Conservation (phyloP, 2,113 vertebrate genomes). For the Hippocampus abdominalis region DNA sequence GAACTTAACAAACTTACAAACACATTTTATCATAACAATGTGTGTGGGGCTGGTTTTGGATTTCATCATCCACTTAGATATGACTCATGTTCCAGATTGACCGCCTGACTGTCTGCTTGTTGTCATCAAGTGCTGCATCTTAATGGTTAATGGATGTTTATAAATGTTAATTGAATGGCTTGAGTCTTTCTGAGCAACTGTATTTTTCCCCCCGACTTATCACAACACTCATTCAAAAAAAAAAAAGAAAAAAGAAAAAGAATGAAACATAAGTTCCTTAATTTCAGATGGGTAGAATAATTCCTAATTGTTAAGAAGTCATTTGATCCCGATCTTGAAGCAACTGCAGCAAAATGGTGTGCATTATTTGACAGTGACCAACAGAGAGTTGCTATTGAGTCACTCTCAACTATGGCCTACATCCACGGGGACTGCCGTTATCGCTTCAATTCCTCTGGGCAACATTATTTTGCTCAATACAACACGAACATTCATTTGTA, state of each 20-base stretch:
- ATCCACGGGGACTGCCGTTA: neutral
- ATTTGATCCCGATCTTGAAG: neutral
- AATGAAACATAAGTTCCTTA: neutral
- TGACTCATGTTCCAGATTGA: neutral
- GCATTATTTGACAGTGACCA: neutral
- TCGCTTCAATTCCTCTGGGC: neutral
- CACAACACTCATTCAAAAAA: neutral
- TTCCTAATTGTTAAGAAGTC: neutral
- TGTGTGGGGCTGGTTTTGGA: neutral
- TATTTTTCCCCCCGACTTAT: neutral
- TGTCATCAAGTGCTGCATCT: neutral
- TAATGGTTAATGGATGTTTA: neutral
- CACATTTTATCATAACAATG: neutral
- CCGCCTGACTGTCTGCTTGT: neutral
- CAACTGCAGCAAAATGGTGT: neutral
- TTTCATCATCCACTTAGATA: neutral
- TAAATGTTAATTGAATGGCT: neutral
- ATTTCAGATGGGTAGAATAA: neutral
- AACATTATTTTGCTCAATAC: neutral
- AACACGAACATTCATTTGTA: neutral
- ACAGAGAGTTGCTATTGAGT: neutral
- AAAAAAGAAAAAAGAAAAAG: no score
- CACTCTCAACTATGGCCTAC: neutral
- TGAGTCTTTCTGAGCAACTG: neutral
- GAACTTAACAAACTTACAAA: slow-evolving; percentile 12